Evolutionary conservation across 1,140 invertebrate genomes (phyloP), one percentile per base, ranked within the genome.

Genomic region (Sycophaga agraensis): DNA sequence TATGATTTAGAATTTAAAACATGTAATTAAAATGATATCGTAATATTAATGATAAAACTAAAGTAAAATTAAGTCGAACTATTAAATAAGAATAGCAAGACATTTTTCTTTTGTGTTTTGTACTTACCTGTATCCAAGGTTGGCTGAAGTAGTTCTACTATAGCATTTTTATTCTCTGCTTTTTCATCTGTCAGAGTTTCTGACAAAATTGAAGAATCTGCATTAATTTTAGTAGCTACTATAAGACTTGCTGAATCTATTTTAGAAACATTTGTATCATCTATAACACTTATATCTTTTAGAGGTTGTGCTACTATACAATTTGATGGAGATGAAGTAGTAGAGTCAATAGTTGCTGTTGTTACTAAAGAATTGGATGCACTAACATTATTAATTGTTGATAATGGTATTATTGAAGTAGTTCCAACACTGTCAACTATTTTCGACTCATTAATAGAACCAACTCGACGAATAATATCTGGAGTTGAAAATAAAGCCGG

Each of bases 401-500:
- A 26, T 45, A 59, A 43, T 7, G 62, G 26, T 12, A 45, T 14
- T 31, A 59, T 26, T 35, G 43, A 11, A 14, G 57, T 48, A 68
- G 70, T 73, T 54, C 40, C 21, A 53, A 73, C 12, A 66, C 80
- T 82, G 43, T 80, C 78, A 8, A 68, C 24, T 54, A 71, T 70
- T 66, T 81, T 88, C 70, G 71, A 71, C 61, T 81, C 79, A 31
- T 53, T 31, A 14, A 65, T 70, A 1, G 71, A 67, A 53, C 77
- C 74, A 6, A 90, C 87, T 65, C 88, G 82, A 65, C 88, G 81
- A 49, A 91, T 89, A 59, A 91, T 89, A 81, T 91, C 90, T 8
- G 90, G 90, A 42, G 89, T 87, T 12, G 89, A 90, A 70, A 91
- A 91, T 26, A 91, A 69, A 40, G 86, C 84, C 21, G 85, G 88